Percentiles rank a stretch among this genome's conserved stretches.
Evolutionary conservation across 30 jellyfish, hydroid and myxozoan species (phyloP).

Genomic region (Cassiopea andromeda): DNA sequence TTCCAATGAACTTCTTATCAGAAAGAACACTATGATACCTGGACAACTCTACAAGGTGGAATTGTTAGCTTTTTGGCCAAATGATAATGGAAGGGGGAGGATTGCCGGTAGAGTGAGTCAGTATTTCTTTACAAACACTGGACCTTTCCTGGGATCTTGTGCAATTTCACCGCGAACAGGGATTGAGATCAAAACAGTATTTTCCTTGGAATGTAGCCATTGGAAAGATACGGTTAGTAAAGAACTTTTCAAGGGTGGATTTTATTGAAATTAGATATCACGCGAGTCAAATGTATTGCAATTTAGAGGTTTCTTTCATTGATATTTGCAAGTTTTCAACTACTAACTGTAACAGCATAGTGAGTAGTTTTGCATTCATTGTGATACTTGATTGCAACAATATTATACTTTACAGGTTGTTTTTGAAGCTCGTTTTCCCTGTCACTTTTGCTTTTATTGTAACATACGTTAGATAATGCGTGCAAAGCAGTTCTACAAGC

Average conservation of each 20-base stretch:
- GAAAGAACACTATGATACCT: constrained; percentile 41
- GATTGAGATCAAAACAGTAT: constrained; percentile 27
- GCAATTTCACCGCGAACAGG: constrained; percentile 43
- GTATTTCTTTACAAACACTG: constrained; percentile 60
- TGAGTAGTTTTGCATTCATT: too few relatives aligned
- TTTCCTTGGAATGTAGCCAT: constrained; percentile 39
- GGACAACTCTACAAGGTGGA: constrained; percentile 71
- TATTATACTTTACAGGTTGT: too few relatives aligned
- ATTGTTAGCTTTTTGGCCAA: constrained; percentile 59
- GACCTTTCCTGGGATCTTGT: constrained; percentile 72
- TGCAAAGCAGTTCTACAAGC: too few relatives aligned
- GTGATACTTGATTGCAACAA: too few relatives aligned
- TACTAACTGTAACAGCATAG: too few relatives aligned
- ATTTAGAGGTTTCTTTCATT: too few relatives aligned
- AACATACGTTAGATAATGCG: too few relatives aligned
- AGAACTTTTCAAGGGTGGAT: neutral
- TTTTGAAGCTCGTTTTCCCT: too few relatives aligned
- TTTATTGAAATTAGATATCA: neutral
- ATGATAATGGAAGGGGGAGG: constrained; percentile 22
- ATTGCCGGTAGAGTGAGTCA: constrained; percentile 60
- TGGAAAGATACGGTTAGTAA: constrained; percentile 66
- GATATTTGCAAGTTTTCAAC: too few relatives aligned
- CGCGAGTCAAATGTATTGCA: neutral
- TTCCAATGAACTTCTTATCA: constrained; percentile 14
- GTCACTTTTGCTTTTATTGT: too few relatives aligned